Conservation (phyloP, 2,113 vertebrate species). For the Marmota flaviventris region DNA sequence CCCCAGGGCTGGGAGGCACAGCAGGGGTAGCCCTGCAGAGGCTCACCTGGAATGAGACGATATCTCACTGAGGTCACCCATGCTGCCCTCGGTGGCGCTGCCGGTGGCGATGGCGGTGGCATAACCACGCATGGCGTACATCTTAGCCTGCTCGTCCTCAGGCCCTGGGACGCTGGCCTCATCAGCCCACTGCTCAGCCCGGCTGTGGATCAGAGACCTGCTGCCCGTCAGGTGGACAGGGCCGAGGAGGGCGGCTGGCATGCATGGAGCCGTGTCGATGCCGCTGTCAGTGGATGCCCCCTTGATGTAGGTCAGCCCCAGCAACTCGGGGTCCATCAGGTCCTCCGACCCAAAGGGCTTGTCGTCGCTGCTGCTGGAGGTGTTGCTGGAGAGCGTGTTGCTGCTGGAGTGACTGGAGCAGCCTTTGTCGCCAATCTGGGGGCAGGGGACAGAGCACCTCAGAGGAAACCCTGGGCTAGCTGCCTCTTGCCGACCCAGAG, state of each 20-base stretch:
- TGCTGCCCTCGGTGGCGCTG: slow-evolving; percentile 91
- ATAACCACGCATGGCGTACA: slow-evolving; percentile 92
- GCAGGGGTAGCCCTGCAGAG: not conserved
- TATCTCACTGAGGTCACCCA: slow-evolving; percentile 95
- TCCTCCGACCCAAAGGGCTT: slow-evolving; percentile 97
- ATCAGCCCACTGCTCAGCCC: slow-evolving; percentile 91
- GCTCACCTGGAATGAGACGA: slow-evolving; percentile 96
- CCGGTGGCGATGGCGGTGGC: slow-evolving; percentile 88
- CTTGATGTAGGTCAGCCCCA: slow-evolving; percentile 96
- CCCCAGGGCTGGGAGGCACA: too few relatives aligned
- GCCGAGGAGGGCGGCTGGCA: slow-evolving; percentile 87
- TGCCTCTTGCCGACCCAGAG: not conserved
- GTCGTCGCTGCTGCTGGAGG: slow-evolving; percentile 97
- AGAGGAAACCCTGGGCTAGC: rapidly evolving
- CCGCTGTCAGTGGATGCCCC: slow-evolving; percentile 98
- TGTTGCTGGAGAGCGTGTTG: slow-evolving; percentile 91
- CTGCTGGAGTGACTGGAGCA: slow-evolving; percentile 97
- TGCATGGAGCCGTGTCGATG: slow-evolving; percentile 95
- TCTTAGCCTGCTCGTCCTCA: slow-evolving; percentile 91
- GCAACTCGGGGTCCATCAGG: slow-evolving; percentile 95
- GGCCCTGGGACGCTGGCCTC: slow-evolving; percentile 86
- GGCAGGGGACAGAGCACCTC: not conserved
- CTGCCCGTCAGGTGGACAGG: slow-evolving; percentile 87
- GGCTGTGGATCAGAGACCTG: slow-evolving; percentile 89
- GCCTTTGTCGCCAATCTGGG: slow-evolving; percentile 94